phyloP scores from a whole-genome alignment of 2,888 invertebrate genomes.

The Leptinotarsa haldemani region DNA sequence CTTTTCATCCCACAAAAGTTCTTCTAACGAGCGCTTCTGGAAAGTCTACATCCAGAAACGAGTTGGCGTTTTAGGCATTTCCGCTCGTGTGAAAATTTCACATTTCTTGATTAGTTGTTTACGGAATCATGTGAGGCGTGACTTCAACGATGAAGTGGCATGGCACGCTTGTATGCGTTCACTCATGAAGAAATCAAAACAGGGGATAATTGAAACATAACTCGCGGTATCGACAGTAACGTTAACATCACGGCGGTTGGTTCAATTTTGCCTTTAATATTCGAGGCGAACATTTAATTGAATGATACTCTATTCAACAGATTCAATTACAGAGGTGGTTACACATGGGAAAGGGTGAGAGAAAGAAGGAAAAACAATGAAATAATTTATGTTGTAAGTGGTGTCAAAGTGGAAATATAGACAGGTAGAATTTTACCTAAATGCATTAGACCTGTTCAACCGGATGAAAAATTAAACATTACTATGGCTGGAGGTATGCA shows the following conservation, averaged over 20 bases:
- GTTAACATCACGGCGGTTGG: neutral
- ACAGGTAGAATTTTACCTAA: no score
- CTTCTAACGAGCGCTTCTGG: neutral
- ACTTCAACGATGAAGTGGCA: neutral
- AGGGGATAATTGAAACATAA: neutral
- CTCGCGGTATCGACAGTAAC: neutral
- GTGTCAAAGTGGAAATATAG: no score
- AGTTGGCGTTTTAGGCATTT: neutral
- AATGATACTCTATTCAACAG: neutral
- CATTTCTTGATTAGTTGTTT: slow-evolving; percentile 9
- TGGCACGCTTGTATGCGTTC: neutral
- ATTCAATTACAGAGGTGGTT: no score
- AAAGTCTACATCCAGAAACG: neutral
- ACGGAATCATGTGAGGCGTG: neutral
- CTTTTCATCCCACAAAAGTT: no score
- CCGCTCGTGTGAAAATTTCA: slow-evolving; percentile 5
- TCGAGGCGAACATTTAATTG: neutral
- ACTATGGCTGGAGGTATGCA: no score
- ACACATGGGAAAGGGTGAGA: no score
- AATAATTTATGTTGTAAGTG: no score
- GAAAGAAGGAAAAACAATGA: no score
- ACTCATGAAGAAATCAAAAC: neutral
- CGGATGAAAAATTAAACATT: no score
- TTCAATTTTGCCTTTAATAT: neutral
- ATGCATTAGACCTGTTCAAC: no score